These are phyloP conservation scores for Valencia hispanica DNA, from an alignment of 2,797 vertebrate species.

Conservation along the genomic window DNA sequence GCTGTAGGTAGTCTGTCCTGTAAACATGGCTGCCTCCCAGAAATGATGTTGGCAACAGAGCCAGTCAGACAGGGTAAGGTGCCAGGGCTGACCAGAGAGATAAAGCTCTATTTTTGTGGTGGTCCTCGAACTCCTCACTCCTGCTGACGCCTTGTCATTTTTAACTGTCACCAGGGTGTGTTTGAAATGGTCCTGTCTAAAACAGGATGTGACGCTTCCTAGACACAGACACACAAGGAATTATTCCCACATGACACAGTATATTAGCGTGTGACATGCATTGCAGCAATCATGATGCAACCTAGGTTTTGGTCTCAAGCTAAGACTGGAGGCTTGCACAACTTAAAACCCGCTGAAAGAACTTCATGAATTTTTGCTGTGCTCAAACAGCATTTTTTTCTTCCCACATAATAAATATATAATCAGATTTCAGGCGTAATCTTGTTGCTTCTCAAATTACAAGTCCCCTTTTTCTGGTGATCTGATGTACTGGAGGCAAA, in stretches of 20 bases:
- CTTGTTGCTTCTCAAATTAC: background rate
- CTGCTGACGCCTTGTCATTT: conserved; percentile 60
- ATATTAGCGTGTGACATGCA: conserved; percentile 49
- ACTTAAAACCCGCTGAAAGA: conserved; percentile 25
- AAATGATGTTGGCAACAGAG: conserved; percentile 15
- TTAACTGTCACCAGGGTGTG: conserved; percentile 55
- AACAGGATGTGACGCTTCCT: conserved; percentile 58
- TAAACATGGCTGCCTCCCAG: conserved; percentile 14
- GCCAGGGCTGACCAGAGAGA: conserved; percentile 23
- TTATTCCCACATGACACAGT: conserved; percentile 60
- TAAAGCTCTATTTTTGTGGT: conserved; percentile 47
- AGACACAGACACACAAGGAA: conserved; percentile 51
- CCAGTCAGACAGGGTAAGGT: conserved; percentile 21
- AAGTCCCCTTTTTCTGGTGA: background rate
- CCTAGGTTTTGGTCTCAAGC: conserved; percentile 42
- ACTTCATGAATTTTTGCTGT: background rate
- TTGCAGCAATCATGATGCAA: conserved; percentile 39
- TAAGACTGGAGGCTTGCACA: conserved; percentile 19
- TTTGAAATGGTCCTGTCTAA: conserved; percentile 50
- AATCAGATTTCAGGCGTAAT: background rate
- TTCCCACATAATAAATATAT: background rate
- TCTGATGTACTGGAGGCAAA: conserved; percentile 3
- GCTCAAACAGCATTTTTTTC: conserved; percentile 2
- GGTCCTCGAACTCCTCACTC: conserved; percentile 50
- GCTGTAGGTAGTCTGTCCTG: background rate